Evolutionary conservation across 1,140 invertebrate genomes (phyloP).

Genomic region (Sesamia nonagrioides): DNA sequence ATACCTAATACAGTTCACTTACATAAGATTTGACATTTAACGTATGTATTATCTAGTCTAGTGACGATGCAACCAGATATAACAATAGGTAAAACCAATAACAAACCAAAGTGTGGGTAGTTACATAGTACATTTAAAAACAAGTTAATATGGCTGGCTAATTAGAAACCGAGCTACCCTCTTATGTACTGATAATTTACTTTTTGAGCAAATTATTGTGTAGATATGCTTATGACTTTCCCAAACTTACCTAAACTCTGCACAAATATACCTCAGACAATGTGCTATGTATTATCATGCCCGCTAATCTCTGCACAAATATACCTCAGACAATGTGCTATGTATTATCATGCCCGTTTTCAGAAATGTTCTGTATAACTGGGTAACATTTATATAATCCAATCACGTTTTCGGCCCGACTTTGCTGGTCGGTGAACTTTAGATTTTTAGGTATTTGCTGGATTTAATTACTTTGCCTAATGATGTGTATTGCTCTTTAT

Average conservation of each 20-base stretch:
- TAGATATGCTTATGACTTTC: too few species aligned
- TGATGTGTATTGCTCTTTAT: background rate
- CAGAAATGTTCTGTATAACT: slow-evolving; percentile 9
- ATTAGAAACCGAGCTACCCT: too few species aligned
- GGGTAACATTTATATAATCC: slow-evolving; percentile 19
- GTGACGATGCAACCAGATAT: too few species aligned
- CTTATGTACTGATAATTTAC: too few species aligned
- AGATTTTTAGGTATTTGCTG: background rate
- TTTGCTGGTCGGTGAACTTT: background rate
- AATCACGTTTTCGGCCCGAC: slow-evolving; percentile 13
- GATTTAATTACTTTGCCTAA: background rate
- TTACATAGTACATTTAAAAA: too few species aligned
- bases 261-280: slow-evolving; percentile 30
- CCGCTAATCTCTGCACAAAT: slow-evolving; percentile 34
- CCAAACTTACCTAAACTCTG: slow-evolving; percentile 35
- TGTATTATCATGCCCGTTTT: slow-evolving; percentile 24
- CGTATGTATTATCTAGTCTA: too few species aligned
- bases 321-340: slow-evolving; percentile 16
- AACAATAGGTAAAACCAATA: too few species aligned
- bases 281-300: slow-evolving; percentile 18
- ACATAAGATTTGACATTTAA: too few species aligned
- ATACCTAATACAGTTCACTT: too few species aligned
- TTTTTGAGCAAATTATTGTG: too few species aligned
- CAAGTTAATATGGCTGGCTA: too few species aligned
- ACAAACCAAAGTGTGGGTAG: too few species aligned